phyloP scores from a whole-genome alignment of 1,140 invertebrate species.

The Drosophila simulans region DNA sequence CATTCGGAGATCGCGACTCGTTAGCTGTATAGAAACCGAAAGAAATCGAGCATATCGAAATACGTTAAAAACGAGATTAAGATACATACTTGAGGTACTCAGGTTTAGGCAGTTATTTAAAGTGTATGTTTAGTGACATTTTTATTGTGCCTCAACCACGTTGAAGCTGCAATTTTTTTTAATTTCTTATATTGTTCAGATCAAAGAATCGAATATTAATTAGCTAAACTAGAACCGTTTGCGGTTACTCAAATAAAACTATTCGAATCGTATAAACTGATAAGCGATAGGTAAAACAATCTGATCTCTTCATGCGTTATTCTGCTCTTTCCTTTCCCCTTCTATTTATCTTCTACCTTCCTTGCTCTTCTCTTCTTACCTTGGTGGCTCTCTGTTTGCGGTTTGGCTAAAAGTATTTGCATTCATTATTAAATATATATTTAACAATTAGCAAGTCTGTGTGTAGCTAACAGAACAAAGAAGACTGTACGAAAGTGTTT shows the following conservation, averaged over 20 bases:
- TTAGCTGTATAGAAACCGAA: slow-evolving; percentile 9
- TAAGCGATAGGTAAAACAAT: slow-evolving; percentile 17
- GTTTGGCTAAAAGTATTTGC: not conserved
- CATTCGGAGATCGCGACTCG: slow-evolving; percentile 15
- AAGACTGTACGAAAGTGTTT: slow-evolving; percentile 7
- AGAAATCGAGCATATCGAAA: not conserved
- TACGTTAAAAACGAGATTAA: not conserved
- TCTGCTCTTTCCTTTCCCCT: slow-evolving; percentile 18
- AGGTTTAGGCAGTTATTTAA: slow-evolving; percentile 40
- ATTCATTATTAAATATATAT: slow-evolving; percentile 36
- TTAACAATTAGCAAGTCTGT: slow-evolving; percentile 41
- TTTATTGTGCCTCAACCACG: slow-evolving; percentile 2
- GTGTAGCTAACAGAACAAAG: slow-evolving; percentile 11
- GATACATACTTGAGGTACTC: slow-evolving; percentile 23
- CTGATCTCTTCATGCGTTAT: slow-evolving; percentile 58
- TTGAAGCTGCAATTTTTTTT: not conserved
- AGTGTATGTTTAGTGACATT: slow-evolving; percentile 11
- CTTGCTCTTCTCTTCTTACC: not conserved
- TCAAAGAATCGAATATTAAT: not conserved
- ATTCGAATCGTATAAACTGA: slow-evolving; percentile 1
- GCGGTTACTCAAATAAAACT: slow-evolving; percentile 10
- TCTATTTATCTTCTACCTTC: not conserved
- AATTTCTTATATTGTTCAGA: slow-evolving; percentile 3
- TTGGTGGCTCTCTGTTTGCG: not conserved
- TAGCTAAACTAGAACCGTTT: slow-evolving; percentile 4